Evolutionary conservation across 2,888 invertebrate genomes (phyloP), one percentile per base, ranked within the genome.

Genomic region (Ischnura elegans): DNA sequence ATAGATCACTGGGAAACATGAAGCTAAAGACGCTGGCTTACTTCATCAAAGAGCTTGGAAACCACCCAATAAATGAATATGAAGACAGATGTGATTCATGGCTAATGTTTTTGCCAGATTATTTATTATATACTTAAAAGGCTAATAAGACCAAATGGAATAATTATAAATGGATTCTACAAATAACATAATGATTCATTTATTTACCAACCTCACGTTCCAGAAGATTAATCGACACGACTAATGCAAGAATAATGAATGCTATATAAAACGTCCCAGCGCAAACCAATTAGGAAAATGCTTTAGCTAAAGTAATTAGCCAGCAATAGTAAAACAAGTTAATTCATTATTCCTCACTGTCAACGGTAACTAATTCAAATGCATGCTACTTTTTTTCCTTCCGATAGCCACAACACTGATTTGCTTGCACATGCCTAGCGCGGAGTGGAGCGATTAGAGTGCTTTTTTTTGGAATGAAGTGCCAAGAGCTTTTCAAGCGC

Each of bases 11-110:
- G 13, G 16, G 36, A 29, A 76, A 36, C 76, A 76, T 36, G 76
- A 36, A 76, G 76, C 76, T 76, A 76, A 76, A 36, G 21, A 36
- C 76, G 76, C 16, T 36, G 29, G 36, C 76, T 76, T n/a, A 36
- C 76, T 36, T 76, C 36, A 8, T n/a, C 29, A 16, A 36, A 29
- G 76, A 76, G 76, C 29, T 76, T 76, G 76, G 76, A 76, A 76
- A 36, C 76, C 76, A 76, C 76, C 76, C 76, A 76, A 36, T 76
- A 76, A 76, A 36, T 76, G 76, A 36, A 10, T 76, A 76, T 36
- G 76, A 76, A 36, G 76, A 76, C 76, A 76, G 76, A 29, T 36
- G 36, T 76, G 76, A 76, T 76, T 76, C 76, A 76, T 76, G 76
- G 29, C 36, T 16, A 5, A 10, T 36, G 29, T 76, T 76, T n/a